Evolutionary conservation across 2,113 vertebrate genomes (phyloP).

Genomic region (Aix galericulata): DNA sequence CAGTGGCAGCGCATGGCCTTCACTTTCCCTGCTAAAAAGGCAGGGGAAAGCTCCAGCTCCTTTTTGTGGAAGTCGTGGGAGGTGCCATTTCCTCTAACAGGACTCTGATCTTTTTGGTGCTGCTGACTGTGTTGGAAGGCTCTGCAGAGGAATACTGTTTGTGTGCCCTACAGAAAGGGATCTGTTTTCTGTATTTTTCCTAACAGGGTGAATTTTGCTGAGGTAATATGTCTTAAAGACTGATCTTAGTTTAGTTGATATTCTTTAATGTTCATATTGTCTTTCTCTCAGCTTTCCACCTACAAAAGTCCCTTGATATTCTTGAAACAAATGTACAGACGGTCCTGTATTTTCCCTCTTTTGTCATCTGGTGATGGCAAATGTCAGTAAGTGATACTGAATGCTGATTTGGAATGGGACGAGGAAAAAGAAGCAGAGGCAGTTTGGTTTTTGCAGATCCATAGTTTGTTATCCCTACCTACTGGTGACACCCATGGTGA

Average conservation of each 20-base stretch:
- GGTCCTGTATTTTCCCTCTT: no score
- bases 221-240: not conserved
- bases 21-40: not conserved
- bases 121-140: not conserved
- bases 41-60: not conserved
- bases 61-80: not conserved
- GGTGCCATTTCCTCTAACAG: not conserved
- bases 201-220: not conserved
- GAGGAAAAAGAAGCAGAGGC: not conserved
- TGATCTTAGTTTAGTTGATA: not conserved
- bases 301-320: not conserved
- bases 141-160: not conserved
- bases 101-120: not conserved
- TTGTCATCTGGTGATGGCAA: not conserved
- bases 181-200: not conserved
- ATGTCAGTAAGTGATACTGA: not conserved
- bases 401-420: not conserved
- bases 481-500: not conserved
- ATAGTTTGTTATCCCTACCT: not conserved
- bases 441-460: not conserved
- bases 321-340: not conserved
- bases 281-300: not conserved
- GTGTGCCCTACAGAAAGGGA: not conserved
- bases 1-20: not conserved
- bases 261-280: not conserved